A percentile compares a stretch with the other conserved stretches of the same genome.
These are phyloP conservation scores for rabbit (Oryctolagus cuniculus) DNA, from an alignment of 2,113 vertebrate genomes.

Conservation along the genomic window mOryCun1.1 NC_091433.1:106865501-106866000, in stretches of 20 bases:
- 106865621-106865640: background rate
- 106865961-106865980: background rate
- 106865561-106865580: background rate
- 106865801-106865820: background rate
- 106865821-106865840: background rate
- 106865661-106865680: slow-evolving; percentile 16
- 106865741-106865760: background rate
- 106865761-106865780: background rate
- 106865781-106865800: background rate
- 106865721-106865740: background rate
- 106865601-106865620: background rate
- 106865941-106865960: background rate
- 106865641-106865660: background rate
- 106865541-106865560: background rate
- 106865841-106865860: background rate
- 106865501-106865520: background rate
- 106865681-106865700: slow-evolving; percentile 1
- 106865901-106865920: background rate
- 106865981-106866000: background rate
- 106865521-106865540: background rate
- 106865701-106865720: background rate
- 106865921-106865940: background rate
- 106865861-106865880: background rate
- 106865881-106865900: background rate
- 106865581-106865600: slow-evolving; percentile 12